phyloP scores from a whole-genome alignment of 2,888 invertebrate genomes.

The Cataglyphis livida region DNA sequence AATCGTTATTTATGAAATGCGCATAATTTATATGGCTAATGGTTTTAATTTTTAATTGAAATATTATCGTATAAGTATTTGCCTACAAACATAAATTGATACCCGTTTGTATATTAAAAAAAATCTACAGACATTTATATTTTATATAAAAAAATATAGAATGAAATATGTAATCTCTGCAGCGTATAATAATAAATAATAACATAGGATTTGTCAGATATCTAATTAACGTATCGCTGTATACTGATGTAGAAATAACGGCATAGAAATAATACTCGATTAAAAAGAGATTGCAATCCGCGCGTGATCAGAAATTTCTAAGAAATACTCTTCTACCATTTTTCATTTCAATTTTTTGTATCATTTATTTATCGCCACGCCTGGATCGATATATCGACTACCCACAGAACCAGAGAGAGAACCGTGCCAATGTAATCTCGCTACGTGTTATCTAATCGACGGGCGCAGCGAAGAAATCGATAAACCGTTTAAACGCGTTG shows the following conservation, averaged over 20 bases:
- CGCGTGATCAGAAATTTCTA: neutral
- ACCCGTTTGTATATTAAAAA: neutral
- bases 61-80: slow-evolving; percentile 14
- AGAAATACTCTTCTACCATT: neutral
- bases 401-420: slow-evolving; percentile 22
- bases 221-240: slow-evolving; percentile 27
- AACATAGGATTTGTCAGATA: neutral
- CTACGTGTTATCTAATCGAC: slow-evolving; percentile 61
- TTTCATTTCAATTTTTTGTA: slow-evolving; percentile 11
- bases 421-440: slow-evolving; percentile 47
- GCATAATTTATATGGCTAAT: slow-evolving; percentile 24
- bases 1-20: slow-evolving; percentile 30
- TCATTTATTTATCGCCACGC: slow-evolving; percentile 31
- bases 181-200: slow-evolving; percentile 15
- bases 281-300: slow-evolving; percentile 14
- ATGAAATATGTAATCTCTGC: neutral
- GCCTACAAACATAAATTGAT: slow-evolving; percentile 11
- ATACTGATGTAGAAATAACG: too few species aligned
- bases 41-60: slow-evolving; percentile 38
- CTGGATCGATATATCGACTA: slow-evolving; percentile 40
- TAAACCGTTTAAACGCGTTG: slow-evolving; percentile 50
- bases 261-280: neutral
- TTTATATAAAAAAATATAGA: neutral
- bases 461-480: slow-evolving; percentile 58
- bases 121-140: neutral